Conservation (phyloP, 2,113 vertebrate genomes). For the Tetraodon nigroviridis region DNA sequence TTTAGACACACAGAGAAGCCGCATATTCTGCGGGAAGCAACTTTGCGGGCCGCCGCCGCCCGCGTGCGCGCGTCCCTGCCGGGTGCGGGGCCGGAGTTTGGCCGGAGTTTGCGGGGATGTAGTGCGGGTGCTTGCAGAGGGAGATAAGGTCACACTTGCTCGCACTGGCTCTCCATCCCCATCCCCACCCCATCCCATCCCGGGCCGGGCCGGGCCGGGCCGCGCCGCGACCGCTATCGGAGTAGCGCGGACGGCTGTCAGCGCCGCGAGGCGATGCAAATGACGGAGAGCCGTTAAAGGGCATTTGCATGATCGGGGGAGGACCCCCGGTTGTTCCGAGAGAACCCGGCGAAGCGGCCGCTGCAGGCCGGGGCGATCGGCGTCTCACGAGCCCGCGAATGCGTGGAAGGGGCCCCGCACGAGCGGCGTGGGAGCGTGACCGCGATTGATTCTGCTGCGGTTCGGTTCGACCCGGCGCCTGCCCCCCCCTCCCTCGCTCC, state of each 20-base stretch:
- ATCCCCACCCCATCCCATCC: slow-evolving; percentile 6
- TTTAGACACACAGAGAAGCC: slow-evolving; percentile 48
- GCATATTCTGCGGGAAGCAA: slow-evolving; percentile 22
- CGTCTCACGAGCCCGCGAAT: too few species aligned
- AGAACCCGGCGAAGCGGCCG: neutral
- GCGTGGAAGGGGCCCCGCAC: neutral
- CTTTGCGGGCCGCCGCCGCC: slow-evolving; percentile 29
- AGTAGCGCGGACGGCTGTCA: slow-evolving; percentile 48
- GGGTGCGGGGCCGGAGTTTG: slow-evolving; percentile 54
- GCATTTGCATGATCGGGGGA: slow-evolving; percentile 64
- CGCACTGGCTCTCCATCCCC: slow-evolving; percentile 31
- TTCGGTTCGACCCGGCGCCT: slow-evolving; percentile 24
- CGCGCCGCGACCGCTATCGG: slow-evolving; percentile 8
- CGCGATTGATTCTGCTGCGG: slow-evolving; percentile 30
- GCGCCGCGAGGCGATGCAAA: slow-evolving; percentile 46
- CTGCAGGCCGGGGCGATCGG: too few species aligned
- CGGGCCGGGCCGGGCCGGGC: neutral
- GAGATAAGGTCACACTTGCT: slow-evolving; percentile 47
- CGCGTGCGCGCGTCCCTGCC: slow-evolving; percentile 36
- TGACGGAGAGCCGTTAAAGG: slow-evolving; percentile 46
- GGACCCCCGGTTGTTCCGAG: slow-evolving; percentile 7
- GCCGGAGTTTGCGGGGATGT: slow-evolving; percentile 58
- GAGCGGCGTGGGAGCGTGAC: slow-evolving; percentile 28
- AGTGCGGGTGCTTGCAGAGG: slow-evolving; percentile 32
- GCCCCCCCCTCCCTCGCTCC: neutral